Evolutionary conservation across 2,888 invertebrate species (phyloP), one percentile per base, ranked within the genome.

Genomic region (Serripes groenlandicus): DNA sequence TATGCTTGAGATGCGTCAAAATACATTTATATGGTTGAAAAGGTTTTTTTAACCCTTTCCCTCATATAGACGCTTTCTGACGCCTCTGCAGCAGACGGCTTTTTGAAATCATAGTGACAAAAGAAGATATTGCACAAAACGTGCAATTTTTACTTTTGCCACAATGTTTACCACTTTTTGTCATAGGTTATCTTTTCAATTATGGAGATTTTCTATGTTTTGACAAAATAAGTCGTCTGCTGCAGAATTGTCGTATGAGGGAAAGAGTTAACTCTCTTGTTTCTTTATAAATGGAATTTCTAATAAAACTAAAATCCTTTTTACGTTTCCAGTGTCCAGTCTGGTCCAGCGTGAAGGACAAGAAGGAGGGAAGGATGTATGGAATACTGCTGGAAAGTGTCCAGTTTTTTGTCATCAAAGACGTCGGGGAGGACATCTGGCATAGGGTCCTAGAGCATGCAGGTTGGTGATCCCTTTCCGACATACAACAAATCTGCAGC

Each of bases 351-450:
- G 82, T 82, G 69, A 77, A 77, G 58, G 72, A 78, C 60, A 81
- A 83, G 69, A 72, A 75, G 60, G 82, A 85, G 28, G 83, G 83
- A 23, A 94, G 87, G 75, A 99, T 99, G 99, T 99, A 99, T 96
- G 99, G 99, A 56, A 96, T 99, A 89, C 96, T 99, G 66, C 95
- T 99, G 93, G 98, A 99, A 95, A 98, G 98, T 94, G 96, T 99
- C 96, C 97, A 98, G 92, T 98, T 98, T 95, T 99, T 97, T 95
- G 97, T 99, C 93, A 97, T 97, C 84, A 96, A 97, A 92, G 97
- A 97, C 28, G 98, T 98, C 95, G 99, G 99, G 0, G 98, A 98
- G 94, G 97, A 98, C 81, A 96, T 97, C 91, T 99, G 99, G 99
- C 97, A 98, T 92, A 97, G 97, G 93, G 97, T 99, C 83, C 95